These are phyloP conservation scores for Ormyrus thymus DNA, from an alignment of 2,888 invertebrate genomes.

Conservation along the genomic window DNA sequence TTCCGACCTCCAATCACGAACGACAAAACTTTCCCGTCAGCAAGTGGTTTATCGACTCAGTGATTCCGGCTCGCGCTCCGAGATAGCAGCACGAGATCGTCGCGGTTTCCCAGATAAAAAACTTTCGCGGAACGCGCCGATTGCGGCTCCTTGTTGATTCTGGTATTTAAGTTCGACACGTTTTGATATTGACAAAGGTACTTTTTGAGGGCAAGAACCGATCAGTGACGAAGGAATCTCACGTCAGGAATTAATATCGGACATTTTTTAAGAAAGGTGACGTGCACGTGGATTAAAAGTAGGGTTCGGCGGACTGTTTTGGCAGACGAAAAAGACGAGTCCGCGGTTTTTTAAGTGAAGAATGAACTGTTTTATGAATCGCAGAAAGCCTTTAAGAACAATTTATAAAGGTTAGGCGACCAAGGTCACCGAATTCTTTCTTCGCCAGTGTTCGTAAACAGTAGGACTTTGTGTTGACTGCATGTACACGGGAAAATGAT, in stretches of 20 bases:
- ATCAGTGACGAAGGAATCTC: too few species aligned
- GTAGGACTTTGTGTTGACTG: neutral
- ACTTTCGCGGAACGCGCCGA: neutral
- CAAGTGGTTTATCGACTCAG: neutral
- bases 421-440: too few species aligned
- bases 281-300: too few species aligned
- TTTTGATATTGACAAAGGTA: too few species aligned
- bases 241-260: too few species aligned
- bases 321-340: neutral
- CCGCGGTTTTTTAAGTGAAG: neutral
- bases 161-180: too few species aligned
- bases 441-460: conserved; percentile 34
- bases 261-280: too few species aligned
- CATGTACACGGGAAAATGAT: too few species aligned
- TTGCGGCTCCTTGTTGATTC: neutral
- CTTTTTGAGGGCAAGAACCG: too few species aligned
- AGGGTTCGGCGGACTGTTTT: neutral
- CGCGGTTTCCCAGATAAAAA: neutral
- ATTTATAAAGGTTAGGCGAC: conserved; percentile 32
- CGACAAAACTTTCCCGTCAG: too few species aligned
- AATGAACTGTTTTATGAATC: conserved; percentile 5
- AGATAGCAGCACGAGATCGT: conserved; percentile 39
- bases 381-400: neutral
- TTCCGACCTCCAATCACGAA: too few species aligned
- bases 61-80: neutral